Percentiles rank a stretch among this genome's conserved stretches.
These are phyloP conservation scores for Taenaris catops DNA, from an alignment of 2,888 invertebrate species.

Conservation along the genomic window DNA sequence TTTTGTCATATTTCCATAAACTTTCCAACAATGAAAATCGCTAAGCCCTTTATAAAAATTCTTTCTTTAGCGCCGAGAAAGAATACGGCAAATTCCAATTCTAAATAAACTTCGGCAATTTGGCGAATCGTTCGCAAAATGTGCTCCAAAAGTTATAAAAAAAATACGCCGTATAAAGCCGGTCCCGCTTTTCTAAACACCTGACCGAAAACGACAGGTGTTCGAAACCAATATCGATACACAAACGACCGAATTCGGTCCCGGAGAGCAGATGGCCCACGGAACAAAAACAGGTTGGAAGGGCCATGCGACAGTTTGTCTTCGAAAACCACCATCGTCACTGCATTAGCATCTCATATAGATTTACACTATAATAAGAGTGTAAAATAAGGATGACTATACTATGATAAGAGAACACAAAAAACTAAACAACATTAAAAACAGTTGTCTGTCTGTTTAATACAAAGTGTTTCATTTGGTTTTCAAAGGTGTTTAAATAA, in stretches of 20 bases:
- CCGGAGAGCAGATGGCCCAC: constrained; percentile 28
- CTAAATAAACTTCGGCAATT: constrained; percentile 13
- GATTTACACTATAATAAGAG: no score
- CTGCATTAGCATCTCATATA: no score
- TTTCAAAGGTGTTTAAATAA: no score
- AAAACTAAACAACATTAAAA: no score
- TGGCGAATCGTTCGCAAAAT: constrained; percentile 25
- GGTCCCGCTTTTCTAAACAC: constrained; percentile 43
- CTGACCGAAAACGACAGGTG: constrained; percentile 59
- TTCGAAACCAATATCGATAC: constrained; percentile 30
- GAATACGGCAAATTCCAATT: constrained; percentile 21
- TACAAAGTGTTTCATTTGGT: no score
- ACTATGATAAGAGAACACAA: no score
- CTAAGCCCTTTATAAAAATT: not conserved
- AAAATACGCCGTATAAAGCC: constrained; percentile 19
- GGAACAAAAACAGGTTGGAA: no score
- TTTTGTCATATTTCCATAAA: no score
- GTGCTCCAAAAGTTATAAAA: constrained; percentile 21
- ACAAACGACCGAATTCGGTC: constrained; percentile 25
- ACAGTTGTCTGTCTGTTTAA: no score
- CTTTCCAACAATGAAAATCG: not conserved
- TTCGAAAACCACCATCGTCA: no score
- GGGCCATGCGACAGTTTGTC: no score
- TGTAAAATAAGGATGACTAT: no score
- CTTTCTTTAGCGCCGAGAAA: constrained; percentile 2